Evolutionary conservation across 2,888 invertebrate genomes (phyloP).

Genomic region (Lasioglossum calceatum): DNA sequence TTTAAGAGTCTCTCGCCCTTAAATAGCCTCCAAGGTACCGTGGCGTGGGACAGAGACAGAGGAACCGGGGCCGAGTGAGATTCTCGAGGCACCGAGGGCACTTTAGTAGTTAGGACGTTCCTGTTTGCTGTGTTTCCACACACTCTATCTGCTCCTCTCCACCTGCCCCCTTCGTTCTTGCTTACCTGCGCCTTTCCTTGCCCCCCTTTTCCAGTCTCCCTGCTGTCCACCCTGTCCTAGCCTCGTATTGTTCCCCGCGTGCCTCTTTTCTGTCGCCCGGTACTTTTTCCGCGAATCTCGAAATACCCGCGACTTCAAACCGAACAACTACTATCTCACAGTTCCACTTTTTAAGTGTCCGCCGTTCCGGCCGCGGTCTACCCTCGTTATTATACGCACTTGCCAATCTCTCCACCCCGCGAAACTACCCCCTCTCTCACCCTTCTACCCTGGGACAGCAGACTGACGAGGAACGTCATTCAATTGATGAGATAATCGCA

Average conservation of each 20-base stretch:
- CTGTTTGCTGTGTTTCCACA: slow-evolving; percentile 62
- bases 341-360: slow-evolving; percentile 25
- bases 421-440: neutral
- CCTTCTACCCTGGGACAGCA: too few species aligned
- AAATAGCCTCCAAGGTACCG: slow-evolving; percentile 66
- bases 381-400: slow-evolving; percentile 34
- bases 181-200: neutral
- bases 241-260: neutral
- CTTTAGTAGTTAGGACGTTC: slow-evolving; percentile 61
- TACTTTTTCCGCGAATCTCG: slow-evolving; percentile 21
- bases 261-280: slow-evolving; percentile 14
- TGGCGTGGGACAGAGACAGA: slow-evolving; percentile 17
- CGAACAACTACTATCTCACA: slow-evolving; percentile 1
- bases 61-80: slow-evolving; percentile 25
- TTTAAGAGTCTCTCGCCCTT: slow-evolving; percentile 76
- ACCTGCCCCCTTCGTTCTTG: slow-evolving; percentile 1
- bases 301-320: slow-evolving; percentile 20
- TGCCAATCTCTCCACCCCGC: neutral
- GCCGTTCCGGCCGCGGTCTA: neutral
- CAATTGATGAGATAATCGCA: too few species aligned
- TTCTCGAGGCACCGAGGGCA: slow-evolving; percentile 48
- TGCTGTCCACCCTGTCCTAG: neutral
- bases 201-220: neutral
- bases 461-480: too few species aligned
- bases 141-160: slow-evolving; percentile 26